Base-by-base conservation (phyloP, 2,888 invertebrate species). In the Maniola hyperantus region DNA sequence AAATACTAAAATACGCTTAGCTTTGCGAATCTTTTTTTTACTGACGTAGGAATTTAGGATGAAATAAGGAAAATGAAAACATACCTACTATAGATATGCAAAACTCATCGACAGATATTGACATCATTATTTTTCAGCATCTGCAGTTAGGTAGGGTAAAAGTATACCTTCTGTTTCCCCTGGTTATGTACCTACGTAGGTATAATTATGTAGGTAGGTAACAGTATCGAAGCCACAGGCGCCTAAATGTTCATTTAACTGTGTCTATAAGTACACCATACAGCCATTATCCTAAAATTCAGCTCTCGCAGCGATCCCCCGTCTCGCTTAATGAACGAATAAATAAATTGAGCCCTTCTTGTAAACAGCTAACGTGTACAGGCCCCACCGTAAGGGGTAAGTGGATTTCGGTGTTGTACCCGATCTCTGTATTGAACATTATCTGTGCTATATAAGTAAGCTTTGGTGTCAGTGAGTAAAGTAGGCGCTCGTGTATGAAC, bases 351-450 rank as follows among this genome's bases (percentile, higher is more conserved):
- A 79, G 87, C 86, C 88, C 86, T 88, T 84, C 87, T 84, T 88
- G 89, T 90, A 89, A 88, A 87, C 88, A 88, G 82, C 82, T 78
- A 81, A 80, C 81, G 83, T 80, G 82, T 84, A 87, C 83, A 84
- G 83, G 82, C 80, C 80, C 85, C 87, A 81, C 88, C 83, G 90
- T 85, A 90, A 87, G 89, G 90, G 89, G 90, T 91, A 92, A 92
- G 92, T 92, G 92, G 89, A 85, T 91, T 92, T 92, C 85, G 90
- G 89, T 92, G 91, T 92, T 84, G 84, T 81, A 84, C 83, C 81
- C 80, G 85, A 89, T 88, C 74, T 74, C 82, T 84, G 80, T 83
- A 80, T 79, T 79, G 76, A 77, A 85, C 80, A 81, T 81, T 85
- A 80, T 83, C 80, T 84, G 78, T 81, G 73, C 72, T 65, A 63